Conservation (phyloP, 2,888 invertebrate species). For the Clepsis dumicolana region DNA sequence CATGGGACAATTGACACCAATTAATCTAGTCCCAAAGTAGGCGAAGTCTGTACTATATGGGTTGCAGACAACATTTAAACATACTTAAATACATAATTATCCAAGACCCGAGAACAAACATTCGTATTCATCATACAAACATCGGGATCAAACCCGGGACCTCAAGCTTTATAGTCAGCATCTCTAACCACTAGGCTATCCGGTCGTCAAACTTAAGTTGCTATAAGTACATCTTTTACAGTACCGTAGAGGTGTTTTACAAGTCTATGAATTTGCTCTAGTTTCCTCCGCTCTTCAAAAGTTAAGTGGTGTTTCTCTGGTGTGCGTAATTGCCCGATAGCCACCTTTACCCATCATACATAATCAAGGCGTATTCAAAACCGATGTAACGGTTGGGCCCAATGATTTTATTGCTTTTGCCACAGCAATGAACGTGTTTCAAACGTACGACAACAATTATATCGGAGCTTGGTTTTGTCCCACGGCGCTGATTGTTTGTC, state of each 20-base stretch:
- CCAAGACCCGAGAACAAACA: no score
- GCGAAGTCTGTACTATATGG: no score
- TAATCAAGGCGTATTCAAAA: conserved; percentile 34
- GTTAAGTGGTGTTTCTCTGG: conserved; percentile 12
- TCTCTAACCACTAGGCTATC: no score
- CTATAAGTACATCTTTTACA: background rate
- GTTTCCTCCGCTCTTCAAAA: conserved; percentile 10
- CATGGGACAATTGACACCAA: no score
- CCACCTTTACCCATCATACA: conserved; percentile 27
- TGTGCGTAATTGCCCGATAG: conserved; percentile 18
- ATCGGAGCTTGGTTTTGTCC: conserved; percentile 53
- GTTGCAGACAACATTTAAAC: no score
- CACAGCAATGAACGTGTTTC: conserved; percentile 35
- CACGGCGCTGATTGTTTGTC: conserved; percentile 61
- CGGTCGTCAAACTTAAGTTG: conserved; percentile 1
- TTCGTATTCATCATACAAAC: no score
- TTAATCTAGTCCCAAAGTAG: no score
- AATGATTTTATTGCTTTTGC: conserved; percentile 39
- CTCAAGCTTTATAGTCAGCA: no score
- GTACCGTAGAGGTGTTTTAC: background rate
- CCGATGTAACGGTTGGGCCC: conserved; percentile 39
- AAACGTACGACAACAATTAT: conserved; percentile 42
- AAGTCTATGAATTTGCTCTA: background rate
- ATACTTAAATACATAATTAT: no score
- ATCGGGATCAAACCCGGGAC: no score